phyloP scores from a whole-genome alignment of 2,113 vertebrate genomes.

The Cisticola juncidis region DNA sequence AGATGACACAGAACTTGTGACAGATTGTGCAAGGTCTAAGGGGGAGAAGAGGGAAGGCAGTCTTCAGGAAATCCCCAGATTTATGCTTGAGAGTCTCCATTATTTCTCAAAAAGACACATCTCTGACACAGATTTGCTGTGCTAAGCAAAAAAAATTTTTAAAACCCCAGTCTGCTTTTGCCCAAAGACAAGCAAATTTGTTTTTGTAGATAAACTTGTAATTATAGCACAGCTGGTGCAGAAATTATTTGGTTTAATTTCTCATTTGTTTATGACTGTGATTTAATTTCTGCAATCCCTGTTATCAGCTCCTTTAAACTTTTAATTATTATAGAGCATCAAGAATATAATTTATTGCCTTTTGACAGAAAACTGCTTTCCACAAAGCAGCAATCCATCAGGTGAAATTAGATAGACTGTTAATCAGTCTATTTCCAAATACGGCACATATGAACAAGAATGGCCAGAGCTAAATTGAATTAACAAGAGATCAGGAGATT shows the following conservation, averaged over 20 bases:
- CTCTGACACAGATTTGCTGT: background rate
- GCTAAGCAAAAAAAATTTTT: background rate
- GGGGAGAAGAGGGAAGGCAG: background rate
- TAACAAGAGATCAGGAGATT: background rate
- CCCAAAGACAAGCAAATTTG: background rate
- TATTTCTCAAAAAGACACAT: background rate
- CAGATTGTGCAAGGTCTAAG: background rate
- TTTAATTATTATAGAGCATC: background rate
- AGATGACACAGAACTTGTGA: background rate
- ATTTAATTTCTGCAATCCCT: slow-evolving; percentile 30
- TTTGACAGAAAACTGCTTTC: background rate
- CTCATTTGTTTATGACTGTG: background rate
- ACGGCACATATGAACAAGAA: background rate
- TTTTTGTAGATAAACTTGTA: background rate
- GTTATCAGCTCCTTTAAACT: slow-evolving; percentile 11
- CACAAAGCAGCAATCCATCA: background rate
- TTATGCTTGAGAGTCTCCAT: background rate
- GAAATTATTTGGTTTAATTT: slow-evolving; percentile 12
- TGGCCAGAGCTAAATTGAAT: background rate
- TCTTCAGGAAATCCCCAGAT: background rate
- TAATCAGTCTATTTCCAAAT: background rate
- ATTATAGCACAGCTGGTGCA: background rate
- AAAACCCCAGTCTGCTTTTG: background rate
- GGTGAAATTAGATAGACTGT: background rate
- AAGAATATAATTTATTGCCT: background rate